These are phyloP conservation scores for Rhagoletis zephyria DNA, from an alignment of 1,140 invertebrate species.

Conservation along the genomic window DNA sequence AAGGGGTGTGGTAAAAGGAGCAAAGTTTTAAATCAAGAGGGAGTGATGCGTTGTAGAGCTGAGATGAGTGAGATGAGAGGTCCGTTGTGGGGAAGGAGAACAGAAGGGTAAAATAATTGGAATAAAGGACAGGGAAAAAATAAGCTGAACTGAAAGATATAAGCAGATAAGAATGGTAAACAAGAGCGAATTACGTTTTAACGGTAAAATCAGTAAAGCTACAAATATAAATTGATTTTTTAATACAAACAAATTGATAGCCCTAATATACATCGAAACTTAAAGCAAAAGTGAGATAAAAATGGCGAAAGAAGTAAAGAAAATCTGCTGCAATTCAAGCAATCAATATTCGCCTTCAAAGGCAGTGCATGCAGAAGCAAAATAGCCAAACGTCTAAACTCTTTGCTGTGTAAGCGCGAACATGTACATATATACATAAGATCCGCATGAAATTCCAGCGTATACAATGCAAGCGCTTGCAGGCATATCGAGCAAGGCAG, in stretches of 20 bases:
- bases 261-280: too few relatives aligned
- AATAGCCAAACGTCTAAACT: neutral
- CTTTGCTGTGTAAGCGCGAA: too few relatives aligned
- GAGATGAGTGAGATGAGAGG: too few relatives aligned
- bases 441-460: neutral
- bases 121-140: neutral
- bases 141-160: too few relatives aligned
- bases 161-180: neutral
- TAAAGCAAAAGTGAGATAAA: too few relatives aligned
- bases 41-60: too few relatives aligned
- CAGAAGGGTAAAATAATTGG: neutral
- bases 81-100: too few relatives aligned
- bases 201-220: neutral
- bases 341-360: neutral
- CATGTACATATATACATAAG: neutral
- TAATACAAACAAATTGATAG: too few relatives aligned
- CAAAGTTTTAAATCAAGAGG: too few relatives aligned
- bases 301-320: neutral
- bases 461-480: constrained; percentile 4
- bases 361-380: neutral
- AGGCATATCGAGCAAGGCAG: neutral
- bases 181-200: neutral
- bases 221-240: neutral
- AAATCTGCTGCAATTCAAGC: neutral
- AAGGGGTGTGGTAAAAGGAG: neutral